Evolutionary conservation across 2,113 vertebrate genomes (phyloP).

Genomic region (Motacilla alba): DNA sequence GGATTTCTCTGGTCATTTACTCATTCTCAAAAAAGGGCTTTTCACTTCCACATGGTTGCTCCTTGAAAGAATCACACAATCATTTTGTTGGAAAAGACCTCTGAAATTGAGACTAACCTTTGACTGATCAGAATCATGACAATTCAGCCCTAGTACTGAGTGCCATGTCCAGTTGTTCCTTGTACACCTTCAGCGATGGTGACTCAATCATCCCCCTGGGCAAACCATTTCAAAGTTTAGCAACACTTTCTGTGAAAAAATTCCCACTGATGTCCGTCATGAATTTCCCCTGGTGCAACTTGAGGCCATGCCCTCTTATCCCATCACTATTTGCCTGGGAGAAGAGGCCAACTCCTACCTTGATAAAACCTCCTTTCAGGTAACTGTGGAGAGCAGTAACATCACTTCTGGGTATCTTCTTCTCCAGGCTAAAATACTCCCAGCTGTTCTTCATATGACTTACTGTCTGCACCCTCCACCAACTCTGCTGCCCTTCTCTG

Average conservation of each 20-base stretch:
- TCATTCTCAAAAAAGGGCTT: neutral
- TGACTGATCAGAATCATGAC: neutral
- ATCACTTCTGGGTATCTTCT: neutral
- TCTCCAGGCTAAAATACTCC: neutral
- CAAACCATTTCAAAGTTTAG: neutral
- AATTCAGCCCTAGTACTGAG: neutral
- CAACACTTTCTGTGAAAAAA: neutral
- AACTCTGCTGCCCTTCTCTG: neutral
- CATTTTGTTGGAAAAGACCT: neutral
- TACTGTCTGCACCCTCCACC: neutral
- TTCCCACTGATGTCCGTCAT: neutral
- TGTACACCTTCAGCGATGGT: rapidly evolving
- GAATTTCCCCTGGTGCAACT: neutral
- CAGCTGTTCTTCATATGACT: rapidly evolving
- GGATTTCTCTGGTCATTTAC: neutral
- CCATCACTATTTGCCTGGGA: neutral
- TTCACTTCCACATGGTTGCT: neutral
- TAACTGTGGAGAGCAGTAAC: neutral
- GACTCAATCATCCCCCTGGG: no score
- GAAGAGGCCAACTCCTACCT: neutral
- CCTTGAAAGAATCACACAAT: neutral
- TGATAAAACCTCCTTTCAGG: neutral
- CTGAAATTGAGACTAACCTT: neutral
- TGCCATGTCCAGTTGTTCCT: no score
- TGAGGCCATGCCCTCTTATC: neutral